A percentile compares a stretch with the other conserved stretches of the same genome.
These are phyloP conservation scores for Pelmatolapia mariae DNA, from an alignment of 2,113 vertebrate species.

Conservation along the genomic window DNA sequence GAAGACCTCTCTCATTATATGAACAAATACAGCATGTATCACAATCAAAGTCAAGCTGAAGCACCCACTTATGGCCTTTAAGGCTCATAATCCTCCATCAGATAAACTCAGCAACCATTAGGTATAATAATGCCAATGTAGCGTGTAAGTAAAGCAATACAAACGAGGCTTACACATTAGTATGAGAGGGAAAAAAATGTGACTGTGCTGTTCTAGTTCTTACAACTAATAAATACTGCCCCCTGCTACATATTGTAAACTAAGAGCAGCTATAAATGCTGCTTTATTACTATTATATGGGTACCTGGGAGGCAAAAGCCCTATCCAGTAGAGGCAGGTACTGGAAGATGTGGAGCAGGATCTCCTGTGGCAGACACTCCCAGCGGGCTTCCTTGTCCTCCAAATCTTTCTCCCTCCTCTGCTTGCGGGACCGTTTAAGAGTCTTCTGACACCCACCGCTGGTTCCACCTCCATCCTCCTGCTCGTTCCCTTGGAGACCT, in stretches of 20 bases:
- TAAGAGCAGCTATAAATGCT: background rate
- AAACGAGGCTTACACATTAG: background rate
- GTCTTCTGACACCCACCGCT: conserved; percentile 55
- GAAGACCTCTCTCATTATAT: background rate
- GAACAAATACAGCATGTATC: background rate
- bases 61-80: background rate
- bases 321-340: conserved; percentile 89
- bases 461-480: conserved; percentile 63
- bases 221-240: background rate
- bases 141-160: background rate
- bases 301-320: conserved; percentile 84
- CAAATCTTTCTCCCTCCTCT: conserved; percentile 17
- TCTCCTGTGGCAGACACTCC: conserved; percentile 86
- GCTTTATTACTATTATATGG: background rate
- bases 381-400: conserved; percentile 62
- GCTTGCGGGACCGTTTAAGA: conserved; percentile 70
- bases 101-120: background rate
- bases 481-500: conserved; percentile 67
- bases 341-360: conserved; percentile 89
- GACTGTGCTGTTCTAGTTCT: background rate
- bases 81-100: background rate
- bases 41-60: background rate
- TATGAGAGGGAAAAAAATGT: background rate
- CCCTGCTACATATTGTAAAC: background rate
- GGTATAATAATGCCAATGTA: background rate